Conservation (phyloP, 53 echinoderm and acorn worm species). For the Crossaster papposus region DNA sequence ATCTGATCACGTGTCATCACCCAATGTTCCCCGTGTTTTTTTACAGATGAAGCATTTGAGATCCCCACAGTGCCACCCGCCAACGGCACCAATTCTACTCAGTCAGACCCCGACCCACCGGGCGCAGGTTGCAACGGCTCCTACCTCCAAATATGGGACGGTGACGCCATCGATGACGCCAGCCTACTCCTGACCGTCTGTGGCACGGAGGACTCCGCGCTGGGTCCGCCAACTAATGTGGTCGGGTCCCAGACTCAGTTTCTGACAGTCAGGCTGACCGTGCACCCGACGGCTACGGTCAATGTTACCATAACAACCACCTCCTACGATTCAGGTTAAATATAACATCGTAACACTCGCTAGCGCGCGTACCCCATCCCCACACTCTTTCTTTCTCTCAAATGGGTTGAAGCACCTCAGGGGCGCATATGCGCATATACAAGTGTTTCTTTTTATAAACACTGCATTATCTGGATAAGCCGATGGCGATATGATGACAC, state of each 20-base stretch:
- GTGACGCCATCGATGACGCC: slow-evolving; percentile 54
- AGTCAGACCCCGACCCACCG: neutral
- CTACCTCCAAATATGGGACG: slow-evolving; percentile 59
- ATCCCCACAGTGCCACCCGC: neutral
- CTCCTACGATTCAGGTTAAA: neutral
- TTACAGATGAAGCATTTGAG: neutral
- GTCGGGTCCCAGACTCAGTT: slow-evolving; percentile 61
- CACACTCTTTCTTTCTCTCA: neutral
- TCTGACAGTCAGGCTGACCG: slow-evolving; percentile 26
- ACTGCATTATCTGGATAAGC: slow-evolving; percentile 3
- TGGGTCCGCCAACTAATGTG: slow-evolving; percentile 1
- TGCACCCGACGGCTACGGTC: slow-evolving; percentile 59
- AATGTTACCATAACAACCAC: slow-evolving; percentile 55
- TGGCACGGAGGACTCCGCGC: neutral
- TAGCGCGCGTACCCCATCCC: too few species aligned
- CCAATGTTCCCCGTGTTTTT: too few species aligned
- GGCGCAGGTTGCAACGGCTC: slow-evolving; percentile 40
- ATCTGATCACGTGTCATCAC: neutral
- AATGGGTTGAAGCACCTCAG: neutral
- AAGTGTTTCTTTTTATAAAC: neutral
- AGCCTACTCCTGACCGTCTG: slow-evolving; percentile 43
- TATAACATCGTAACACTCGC: neutral
- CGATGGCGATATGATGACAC: neutral
- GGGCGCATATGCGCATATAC: neutral
- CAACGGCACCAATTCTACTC: slow-evolving; percentile 25